Conservation (phyloP, 35 echinoderm and acorn worm genomes). For the Acanthaster planci region DNA sequence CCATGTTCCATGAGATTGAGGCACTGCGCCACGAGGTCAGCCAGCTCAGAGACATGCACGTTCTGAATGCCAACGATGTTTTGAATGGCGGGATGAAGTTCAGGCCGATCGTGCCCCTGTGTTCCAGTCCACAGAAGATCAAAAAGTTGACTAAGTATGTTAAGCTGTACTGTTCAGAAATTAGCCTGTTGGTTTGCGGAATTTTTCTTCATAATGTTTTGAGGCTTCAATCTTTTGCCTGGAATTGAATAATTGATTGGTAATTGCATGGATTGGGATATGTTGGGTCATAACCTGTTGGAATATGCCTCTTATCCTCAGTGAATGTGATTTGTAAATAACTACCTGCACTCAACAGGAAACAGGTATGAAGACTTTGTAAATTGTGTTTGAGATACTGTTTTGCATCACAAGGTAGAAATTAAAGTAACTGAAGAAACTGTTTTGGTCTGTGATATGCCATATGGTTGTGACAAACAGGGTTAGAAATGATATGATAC, state of each 20-base stretch:
- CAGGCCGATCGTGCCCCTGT: conserved; percentile 50
- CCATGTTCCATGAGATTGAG: conserved; percentile 71
- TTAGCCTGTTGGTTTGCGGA: not conserved
- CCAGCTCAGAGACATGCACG: conserved; percentile 62
- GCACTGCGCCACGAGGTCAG: conserved; percentile 66
- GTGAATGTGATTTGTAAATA: too few species aligned
- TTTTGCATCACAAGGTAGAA: too few species aligned
- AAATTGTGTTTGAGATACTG: too few species aligned
- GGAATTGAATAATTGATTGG: not conserved
- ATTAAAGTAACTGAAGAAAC: too few species aligned
- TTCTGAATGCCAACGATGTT: conserved; percentile 28
- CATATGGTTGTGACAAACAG: too few species aligned
- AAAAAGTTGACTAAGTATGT: conserved; percentile 98
- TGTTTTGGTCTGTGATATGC: too few species aligned
- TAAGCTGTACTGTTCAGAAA: not conserved
- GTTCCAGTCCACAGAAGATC: conserved; percentile 79
- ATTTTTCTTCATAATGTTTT: conserved; percentile 3
- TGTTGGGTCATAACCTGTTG: too few species aligned
- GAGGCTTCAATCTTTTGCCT: not conserved
- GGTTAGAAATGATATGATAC: too few species aligned
- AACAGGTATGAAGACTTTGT: too few species aligned
- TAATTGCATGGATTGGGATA: not conserved
- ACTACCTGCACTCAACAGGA: too few species aligned
- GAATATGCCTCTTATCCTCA: too few species aligned
- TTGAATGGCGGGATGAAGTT: conserved; percentile 13